Evolutionary conservation across 2,888 invertebrate species (phyloP), one percentile per base, ranked within the genome.

Genomic region (Andrena chrysosceles): DNA sequence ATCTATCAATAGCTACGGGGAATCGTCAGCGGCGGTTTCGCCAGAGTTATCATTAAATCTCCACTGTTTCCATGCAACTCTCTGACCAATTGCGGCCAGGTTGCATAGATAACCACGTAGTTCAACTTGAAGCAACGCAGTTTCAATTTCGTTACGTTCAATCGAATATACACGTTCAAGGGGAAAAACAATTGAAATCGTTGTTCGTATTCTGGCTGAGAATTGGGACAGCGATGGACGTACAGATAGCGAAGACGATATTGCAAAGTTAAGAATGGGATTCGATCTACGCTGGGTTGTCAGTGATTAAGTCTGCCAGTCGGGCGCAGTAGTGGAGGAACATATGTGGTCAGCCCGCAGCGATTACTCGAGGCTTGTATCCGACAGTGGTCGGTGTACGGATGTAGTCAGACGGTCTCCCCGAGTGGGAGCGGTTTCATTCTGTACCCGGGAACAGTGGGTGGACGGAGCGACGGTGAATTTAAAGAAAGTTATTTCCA

Each of bases 21-120:
- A 49, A 79, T 80, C 79, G 72, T 85, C 80, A 52, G 75, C 69
- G 67, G 75, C 49, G 78, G 67, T 81, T 78, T 77, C 72, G 60
- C 67, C 31, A 68, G 33, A 79, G 83, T 84, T 86, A 78, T 88
- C 88, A 49, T 77, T 62, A 67, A 86, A 85, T 82, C 82, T 85
- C 80, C 35, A 73, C 67, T 60, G 71, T 0, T 62, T 49, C 33
- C 54, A 33, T 31, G 13, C 59, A 70, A 70, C 66, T 60, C 60
- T 52, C 48, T 16, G 74, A 63, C 35, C 70, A 56, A 75, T 71
- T 68, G 67, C 16, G 68, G 59, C 23, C 7, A 20, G 62, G 2
- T 48, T n/a, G 49, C 59, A n/a, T 60, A 7, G 20, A 20, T 52
- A 64, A 64, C 31, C 49, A 7, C 29, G 54, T 26, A 48, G 16